Percentiles rank a stretch among this genome's conserved stretches.
Conservation (phyloP, 2,888 invertebrate species). For the Parnassius apollo region DNA sequence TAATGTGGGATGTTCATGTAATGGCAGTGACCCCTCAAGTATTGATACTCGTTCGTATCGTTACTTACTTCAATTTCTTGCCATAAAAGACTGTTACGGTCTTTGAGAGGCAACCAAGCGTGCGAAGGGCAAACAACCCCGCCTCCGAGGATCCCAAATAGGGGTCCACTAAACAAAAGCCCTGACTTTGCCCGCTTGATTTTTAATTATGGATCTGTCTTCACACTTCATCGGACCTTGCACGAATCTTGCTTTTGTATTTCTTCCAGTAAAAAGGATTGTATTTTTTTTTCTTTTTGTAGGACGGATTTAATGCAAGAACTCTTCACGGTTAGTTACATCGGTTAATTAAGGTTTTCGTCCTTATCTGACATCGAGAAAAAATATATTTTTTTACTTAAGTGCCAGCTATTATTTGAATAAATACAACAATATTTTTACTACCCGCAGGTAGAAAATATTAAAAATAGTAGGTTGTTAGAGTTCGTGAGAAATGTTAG, state of each 20-base stretch:
- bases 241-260: constrained; percentile 66
- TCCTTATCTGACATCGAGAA: too few species aligned
- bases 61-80: constrained; percentile 42
- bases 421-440: too few species aligned
- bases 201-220: constrained; percentile 74
- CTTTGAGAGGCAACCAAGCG: constrained; percentile 62
- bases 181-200: constrained; percentile 62
- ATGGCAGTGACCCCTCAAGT: constrained; percentile 6
- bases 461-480: too few species aligned
- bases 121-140: constrained; percentile 55
- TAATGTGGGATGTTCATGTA: neutral
- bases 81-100: constrained; percentile 46
- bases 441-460: too few species aligned
- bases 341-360: constrained; percentile 66
- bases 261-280: constrained; percentile 64
- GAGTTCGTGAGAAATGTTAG: too few species aligned
- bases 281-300: constrained; percentile 55
- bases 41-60: too few species aligned
- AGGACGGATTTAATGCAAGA: constrained; percentile 56
- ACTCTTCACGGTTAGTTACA: constrained; percentile 70
- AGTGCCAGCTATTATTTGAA: too few species aligned
- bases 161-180: constrained; percentile 46
- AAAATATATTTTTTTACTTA: too few species aligned
- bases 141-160: constrained; percentile 41
- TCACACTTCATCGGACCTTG: constrained; percentile 70